phyloP scores from a whole-genome alignment of 1,140 invertebrate species.

The Eumeta japonica region DNA sequence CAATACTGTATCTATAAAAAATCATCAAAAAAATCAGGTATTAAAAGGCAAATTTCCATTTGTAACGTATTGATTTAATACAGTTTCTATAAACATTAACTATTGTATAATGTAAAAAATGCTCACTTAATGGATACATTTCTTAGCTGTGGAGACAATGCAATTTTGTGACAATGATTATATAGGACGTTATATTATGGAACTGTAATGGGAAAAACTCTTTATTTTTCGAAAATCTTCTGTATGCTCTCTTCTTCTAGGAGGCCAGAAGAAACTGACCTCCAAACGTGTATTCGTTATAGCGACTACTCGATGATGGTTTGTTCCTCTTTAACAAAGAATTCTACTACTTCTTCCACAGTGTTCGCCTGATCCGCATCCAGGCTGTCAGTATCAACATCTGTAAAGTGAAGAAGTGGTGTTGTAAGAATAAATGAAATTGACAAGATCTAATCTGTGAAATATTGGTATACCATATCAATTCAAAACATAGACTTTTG shows the following conservation, averaged over 20 bases:
- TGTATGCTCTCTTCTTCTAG: no score
- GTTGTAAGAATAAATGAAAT: not conserved
- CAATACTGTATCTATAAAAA: constrained; percentile 9
- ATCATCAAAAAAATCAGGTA: constrained; percentile 23
- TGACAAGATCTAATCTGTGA: no score
- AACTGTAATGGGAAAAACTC: no score
- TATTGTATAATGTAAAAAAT: constrained; percentile 48
- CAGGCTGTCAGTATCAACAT: constrained; percentile 89
- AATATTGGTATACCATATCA: no score
- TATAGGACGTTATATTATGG: no score
- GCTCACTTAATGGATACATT: no score
- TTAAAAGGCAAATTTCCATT: constrained; percentile 44
- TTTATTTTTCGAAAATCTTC: no score
- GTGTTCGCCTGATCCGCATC: constrained; percentile 83
- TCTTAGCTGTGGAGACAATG: no score
- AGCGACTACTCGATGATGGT: constrained; percentile 69
- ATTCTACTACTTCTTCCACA: constrained; percentile 94
- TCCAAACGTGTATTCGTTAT: constrained; percentile 22
- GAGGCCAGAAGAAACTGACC: constrained; percentile 20
- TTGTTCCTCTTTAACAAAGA: constrained; percentile 95
- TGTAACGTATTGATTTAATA: constrained; percentile 54
- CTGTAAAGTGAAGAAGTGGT: constrained; percentile 53
- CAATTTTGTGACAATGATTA: no score
- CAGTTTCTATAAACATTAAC: constrained; percentile 50
- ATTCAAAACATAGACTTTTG: no score